These are phyloP conservation scores for Crossaster papposus DNA, from an alignment of 53 echinoderm and acorn worm genomes.

Conservation along the genomic window DNA sequence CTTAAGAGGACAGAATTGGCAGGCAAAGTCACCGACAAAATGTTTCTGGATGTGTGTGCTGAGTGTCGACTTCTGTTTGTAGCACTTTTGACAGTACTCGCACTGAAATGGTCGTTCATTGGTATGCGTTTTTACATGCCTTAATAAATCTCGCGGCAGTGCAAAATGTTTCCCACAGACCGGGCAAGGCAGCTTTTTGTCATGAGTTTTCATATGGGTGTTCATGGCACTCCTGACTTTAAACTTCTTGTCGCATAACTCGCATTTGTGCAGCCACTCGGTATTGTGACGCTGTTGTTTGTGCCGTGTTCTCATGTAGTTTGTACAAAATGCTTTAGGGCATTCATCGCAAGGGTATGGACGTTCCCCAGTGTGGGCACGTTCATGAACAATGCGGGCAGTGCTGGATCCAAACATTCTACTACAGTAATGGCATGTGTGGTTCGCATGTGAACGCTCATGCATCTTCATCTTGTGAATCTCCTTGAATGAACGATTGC, in stretches of 20 bases:
- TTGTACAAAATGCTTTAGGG: constrained; percentile 49
- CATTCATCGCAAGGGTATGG: constrained; percentile 48
- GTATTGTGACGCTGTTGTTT: constrained; percentile 55
- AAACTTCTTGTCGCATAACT: constrained; percentile 42
- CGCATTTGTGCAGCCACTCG: constrained; percentile 55
- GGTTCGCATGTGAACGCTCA: constrained; percentile 48
- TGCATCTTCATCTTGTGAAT: constrained; percentile 46
- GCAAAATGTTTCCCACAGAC: constrained; percentile 34
- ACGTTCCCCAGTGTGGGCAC: constrained; percentile 42
- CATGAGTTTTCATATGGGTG: constrained; percentile 49
- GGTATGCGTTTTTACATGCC: constrained; percentile 51
- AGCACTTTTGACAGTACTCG: constrained; percentile 49
- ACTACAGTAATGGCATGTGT: constrained; percentile 49
- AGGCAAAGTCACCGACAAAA: constrained; percentile 43
- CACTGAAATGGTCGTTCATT: constrained; percentile 53
- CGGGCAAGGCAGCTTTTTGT: constrained; percentile 44
- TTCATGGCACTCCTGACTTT: constrained; percentile 52
- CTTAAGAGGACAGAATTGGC: constrained; percentile 19
- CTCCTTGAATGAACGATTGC: constrained; percentile 47
- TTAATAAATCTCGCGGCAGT: constrained; percentile 40
- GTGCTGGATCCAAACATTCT: constrained; percentile 51
- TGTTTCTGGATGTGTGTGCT: constrained; percentile 53
- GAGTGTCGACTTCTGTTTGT: constrained; percentile 56
- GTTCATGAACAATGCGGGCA: constrained; percentile 45
- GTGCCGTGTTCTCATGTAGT: constrained; percentile 53